These are phyloP conservation scores for Podarcis muralis DNA, from an alignment of 2,113 vertebrate genomes.

Conservation along the genomic window DNA sequence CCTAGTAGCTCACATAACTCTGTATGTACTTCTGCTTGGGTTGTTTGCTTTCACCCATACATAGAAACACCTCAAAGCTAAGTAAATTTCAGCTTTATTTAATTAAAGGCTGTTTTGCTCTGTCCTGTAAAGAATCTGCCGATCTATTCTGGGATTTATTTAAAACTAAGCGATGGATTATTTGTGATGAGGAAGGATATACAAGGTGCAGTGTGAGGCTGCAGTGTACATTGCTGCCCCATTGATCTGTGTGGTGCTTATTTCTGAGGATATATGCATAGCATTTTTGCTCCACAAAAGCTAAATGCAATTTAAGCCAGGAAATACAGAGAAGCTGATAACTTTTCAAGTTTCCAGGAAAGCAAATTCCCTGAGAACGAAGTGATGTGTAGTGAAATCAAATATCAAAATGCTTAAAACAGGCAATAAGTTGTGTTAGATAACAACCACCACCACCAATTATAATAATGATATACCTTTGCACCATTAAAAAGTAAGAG, in stretches of 20 bases:
- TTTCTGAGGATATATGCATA: not conserved
- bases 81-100: conserved; percentile 22
- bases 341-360: not conserved
- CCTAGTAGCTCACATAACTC: not conserved
- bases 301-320: not conserved
- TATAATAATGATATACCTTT: no score
- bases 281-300: no score
- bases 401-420: not conserved
- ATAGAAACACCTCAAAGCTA: conserved; percentile 5
- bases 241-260: not conserved
- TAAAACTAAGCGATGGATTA: not conserved
- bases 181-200: not conserved
- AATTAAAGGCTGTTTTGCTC: not conserved
- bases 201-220: not conserved
- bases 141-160: not conserved
- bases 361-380: not conserved
- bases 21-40: not conserved
- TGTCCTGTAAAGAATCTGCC: not conserved
- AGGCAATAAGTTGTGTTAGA: not conserved
- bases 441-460: no score
- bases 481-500: no score
- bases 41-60: not conserved
- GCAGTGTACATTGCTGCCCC: not conserved
- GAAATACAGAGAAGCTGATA: no score
- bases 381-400: not conserved